phyloP scores from a whole-genome alignment of 2,113 vertebrate species.

The Gallinago media region DNA sequence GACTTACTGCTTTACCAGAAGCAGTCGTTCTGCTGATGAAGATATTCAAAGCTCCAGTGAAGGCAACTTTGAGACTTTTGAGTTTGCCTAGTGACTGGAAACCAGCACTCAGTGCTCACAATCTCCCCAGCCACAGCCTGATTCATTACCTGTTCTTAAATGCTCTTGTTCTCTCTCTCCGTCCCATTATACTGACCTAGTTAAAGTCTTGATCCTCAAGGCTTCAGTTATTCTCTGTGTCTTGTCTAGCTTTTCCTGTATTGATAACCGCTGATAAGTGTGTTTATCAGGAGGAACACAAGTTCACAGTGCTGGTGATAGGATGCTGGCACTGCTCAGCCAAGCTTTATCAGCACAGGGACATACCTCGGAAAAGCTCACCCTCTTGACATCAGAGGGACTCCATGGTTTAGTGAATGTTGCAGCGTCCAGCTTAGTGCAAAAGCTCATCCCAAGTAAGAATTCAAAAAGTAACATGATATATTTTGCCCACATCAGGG shows the following conservation, averaged over 20 bases:
- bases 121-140: neutral
- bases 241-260: neutral
- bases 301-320: neutral
- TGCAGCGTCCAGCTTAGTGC: neutral
- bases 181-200: neutral
- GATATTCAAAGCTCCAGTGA: neutral
- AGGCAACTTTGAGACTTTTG: neutral
- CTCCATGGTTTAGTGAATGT: neutral
- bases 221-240: neutral
- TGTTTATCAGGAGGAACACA: neutral
- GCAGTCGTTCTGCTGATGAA: neutral
- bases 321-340: neutral
- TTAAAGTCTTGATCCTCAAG: neutral
- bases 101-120: neutral
- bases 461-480: neutral
- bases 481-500: neutral
- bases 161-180: neutral
- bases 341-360: neutral
- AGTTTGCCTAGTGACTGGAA: neutral
- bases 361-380: neutral
- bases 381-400: neutral
- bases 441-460: neutral
- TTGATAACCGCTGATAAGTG: neutral
- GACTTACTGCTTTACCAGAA: neutral
- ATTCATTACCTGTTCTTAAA: neutral